phyloP scores from a whole-genome alignment of 37 sponge, comb jelly and placozoan species.

The Cliona cf. orientalis region DNA sequence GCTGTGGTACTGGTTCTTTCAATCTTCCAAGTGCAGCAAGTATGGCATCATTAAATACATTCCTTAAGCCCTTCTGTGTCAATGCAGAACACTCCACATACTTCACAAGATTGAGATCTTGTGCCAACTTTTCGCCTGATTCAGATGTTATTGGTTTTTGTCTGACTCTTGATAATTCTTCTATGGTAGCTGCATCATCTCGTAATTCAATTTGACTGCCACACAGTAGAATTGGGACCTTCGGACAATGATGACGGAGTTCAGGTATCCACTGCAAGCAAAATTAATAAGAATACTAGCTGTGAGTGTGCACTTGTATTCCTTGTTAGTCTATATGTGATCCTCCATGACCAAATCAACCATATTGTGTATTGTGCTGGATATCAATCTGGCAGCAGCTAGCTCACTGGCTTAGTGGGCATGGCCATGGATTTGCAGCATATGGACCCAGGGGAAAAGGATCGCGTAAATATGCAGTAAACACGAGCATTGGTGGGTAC shows the following conservation, averaged over 20 bases:
- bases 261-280: conserved; percentile 88
- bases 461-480: no score
- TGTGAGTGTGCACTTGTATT: not conserved
- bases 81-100: conserved; percentile 99
- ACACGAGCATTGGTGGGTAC: no score
- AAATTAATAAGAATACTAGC: not conserved
- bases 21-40: conserved; percentile 96
- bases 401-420: no score
- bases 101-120: conserved; percentile 94
- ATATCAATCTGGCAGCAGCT: no score
- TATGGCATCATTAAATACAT: conserved; percentile 98
- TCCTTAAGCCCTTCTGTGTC: conserved; percentile 98
- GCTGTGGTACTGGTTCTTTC: no score
- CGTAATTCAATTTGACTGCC: conserved; percentile 95
- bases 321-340: not conserved
- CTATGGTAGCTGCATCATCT: conserved; percentile 91
- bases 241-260: conserved; percentile 89
- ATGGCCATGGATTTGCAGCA: no score
- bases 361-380: no score
- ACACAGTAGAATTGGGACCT: conserved; percentile 86
- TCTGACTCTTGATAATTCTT: conserved; percentile 92
- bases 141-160: conserved; percentile 93
- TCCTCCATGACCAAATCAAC: not conserved
- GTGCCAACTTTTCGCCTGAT: conserved; percentile 83
- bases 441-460: no score